Conservation (phyloP, 2,113 vertebrate species). For the Rynchops niger region DNA sequence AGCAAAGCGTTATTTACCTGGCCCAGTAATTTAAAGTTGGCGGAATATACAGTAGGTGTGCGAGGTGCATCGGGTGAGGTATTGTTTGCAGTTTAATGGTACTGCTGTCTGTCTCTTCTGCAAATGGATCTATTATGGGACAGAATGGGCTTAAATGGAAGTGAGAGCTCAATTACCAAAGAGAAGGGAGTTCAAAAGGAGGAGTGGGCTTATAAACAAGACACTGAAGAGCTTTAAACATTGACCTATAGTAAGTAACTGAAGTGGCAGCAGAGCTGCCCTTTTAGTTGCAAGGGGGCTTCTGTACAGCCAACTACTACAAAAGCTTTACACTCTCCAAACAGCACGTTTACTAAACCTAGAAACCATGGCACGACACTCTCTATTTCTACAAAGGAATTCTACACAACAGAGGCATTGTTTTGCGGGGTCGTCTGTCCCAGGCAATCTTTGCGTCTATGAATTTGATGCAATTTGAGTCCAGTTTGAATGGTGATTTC, state of each 20-base stretch:
- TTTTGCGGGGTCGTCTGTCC: neutral
- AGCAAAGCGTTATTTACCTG: neutral
- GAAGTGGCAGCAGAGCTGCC: neutral
- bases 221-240: neutral
- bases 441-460: neutral
- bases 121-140: accelerated
- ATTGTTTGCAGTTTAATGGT: neutral
- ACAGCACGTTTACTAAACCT: neutral
- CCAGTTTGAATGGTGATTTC: neutral
- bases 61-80: neutral
- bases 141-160: neutral
- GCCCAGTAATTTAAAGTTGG: neutral
- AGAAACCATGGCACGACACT: neutral
- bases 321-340: neutral
- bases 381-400: neutral
- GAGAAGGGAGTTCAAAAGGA: neutral
- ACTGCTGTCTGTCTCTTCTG: neutral
- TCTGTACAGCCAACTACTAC: neutral
- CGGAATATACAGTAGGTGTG: neutral
- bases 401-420: neutral
- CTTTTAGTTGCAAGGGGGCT: neutral
- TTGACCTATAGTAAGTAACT: neutral
- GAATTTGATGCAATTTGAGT: neutral
- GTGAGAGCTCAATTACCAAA: neutral
- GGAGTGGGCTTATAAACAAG: neutral